phyloP scores from a whole-genome alignment of 2,888 invertebrate species.

The Latrodectus elegans region DNA sequence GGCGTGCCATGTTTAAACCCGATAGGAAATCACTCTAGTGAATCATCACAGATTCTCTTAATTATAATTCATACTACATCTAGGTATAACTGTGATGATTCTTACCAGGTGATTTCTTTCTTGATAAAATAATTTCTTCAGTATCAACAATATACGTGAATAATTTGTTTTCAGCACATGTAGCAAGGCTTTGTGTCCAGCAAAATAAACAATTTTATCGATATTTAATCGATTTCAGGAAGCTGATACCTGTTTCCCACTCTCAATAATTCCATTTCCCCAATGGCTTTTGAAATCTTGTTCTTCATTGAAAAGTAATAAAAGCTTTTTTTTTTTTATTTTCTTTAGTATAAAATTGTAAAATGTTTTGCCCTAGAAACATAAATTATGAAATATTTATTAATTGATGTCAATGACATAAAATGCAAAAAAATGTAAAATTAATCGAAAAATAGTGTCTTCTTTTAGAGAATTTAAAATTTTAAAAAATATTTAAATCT shows the following conservation, averaged over 20 bases:
- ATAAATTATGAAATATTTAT: too few species aligned
- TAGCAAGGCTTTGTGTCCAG: conserved; percentile 41
- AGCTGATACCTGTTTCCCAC: not conserved
- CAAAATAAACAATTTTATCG: not conserved
- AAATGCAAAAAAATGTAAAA: too few species aligned
- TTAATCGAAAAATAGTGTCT: too few species aligned
- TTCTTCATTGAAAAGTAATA: too few species aligned
- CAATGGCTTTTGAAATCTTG: not conserved
- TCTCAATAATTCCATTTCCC: not conserved
- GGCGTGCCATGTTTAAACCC: not conserved
- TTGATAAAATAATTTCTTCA: conserved; percentile 2
- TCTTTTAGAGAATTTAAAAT: too few species aligned
- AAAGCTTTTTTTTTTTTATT: too few species aligned
- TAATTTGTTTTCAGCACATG: conserved; percentile 44
- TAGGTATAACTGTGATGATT: not conserved
- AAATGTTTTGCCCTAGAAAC: too few species aligned
- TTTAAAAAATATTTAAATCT: too few species aligned
- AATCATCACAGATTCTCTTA: not conserved
- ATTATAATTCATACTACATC: not conserved
- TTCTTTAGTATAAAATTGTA: too few species aligned
- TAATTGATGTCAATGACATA: too few species aligned
- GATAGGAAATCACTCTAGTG: not conserved
- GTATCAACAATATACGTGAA: conserved; percentile 30
- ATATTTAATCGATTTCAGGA: conserved; percentile 12
- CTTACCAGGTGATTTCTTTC: not conserved